Evolutionary conservation across 2,797 vertebrate species (phyloP).

Genomic region (Macropodus opercularis): DNA sequence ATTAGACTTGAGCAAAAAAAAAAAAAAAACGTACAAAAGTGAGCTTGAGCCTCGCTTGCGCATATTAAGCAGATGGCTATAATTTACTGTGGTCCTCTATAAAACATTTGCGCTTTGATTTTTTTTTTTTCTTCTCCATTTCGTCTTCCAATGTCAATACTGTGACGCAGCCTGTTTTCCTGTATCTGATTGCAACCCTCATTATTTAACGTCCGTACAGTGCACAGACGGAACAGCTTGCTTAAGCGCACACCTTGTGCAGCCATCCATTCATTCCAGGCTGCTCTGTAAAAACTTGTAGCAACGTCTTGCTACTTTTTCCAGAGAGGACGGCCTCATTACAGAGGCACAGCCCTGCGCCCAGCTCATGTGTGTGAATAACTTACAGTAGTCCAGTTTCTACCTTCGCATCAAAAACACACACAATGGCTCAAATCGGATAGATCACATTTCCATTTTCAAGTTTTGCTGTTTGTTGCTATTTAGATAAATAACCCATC

Average conservation of each 20-base stretch:
- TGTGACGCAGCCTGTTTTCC: constrained; percentile 1
- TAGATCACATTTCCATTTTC: constrained; percentile 12
- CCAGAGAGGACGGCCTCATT: constrained; percentile 13
- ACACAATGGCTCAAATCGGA: constrained; percentile 7
- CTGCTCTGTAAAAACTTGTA: background rate
- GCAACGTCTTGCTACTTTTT: background rate
- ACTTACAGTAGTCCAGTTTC: constrained; percentile 9
- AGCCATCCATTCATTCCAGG: background rate
- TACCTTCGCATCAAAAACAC: constrained; percentile 2
- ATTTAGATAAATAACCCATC: constrained; percentile 49
- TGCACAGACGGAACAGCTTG: background rate
- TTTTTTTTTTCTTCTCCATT: background rate
- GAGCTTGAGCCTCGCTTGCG: constrained; percentile 54
- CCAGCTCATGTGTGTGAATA: constrained; percentile 10
- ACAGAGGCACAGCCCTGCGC: constrained; percentile 2
- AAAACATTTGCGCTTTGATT: constrained; percentile 19
- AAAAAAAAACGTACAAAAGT: constrained; percentile 61
- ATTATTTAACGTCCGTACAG: background rate
- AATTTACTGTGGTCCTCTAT: constrained; percentile 57
- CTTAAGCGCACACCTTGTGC: background rate
- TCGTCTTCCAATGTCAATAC: background rate
- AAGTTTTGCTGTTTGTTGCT: constrained; percentile 15
- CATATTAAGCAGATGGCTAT: constrained; percentile 62
- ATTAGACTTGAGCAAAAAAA: constrained; percentile 72
- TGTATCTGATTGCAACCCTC: background rate